Evolutionary conservation across 2,113 vertebrate genomes (phyloP), one percentile per base, ranked within the genome.

Genomic region (Zosterops japonicus): DNA sequence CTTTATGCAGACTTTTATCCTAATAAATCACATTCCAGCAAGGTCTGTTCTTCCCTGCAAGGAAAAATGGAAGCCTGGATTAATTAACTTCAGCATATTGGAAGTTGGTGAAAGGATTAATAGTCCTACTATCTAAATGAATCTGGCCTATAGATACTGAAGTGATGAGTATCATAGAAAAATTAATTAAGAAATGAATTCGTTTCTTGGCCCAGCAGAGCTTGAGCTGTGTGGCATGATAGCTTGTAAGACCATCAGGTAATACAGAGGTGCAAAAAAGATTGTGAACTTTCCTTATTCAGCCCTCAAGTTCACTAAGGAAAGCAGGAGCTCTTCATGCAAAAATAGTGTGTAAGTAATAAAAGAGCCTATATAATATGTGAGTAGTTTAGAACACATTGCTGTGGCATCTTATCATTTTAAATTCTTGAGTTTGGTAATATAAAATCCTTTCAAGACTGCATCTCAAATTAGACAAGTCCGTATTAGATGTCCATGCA

Each of bases 401-500:
- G 25, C 20, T 72, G 6, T 8, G 25, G 18, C 28, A 68, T 77
- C 68, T 80, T 46, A 22, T 49, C 0, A 29, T 80, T 86, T 57
- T 63, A 31, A 87, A 41, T 84, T 59, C 25, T 60, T 47, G 53
- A 49, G 21, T 57, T 22, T 57, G 28, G 61, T 46, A 76, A 28
- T 39, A 49, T 33, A 44, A 75, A 89, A 59, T 46, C 15, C 16
- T 67, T 86, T 79, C 39, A 56, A 71, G 59, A 39, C 17, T 53
- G 4, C 46, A 28, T 67, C 17, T 87, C 59, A 24, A 77, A 69
- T 87, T 56, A 74, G 27, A 18, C 13, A 52, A 42, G 8, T 69
- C 20, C 8, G 5, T 47, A 39, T 71, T 1, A 33, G 22, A 33
- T 44, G 28, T 36, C 22, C 0, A 0, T 86, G 31, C 7, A 76